phyloP scores from a whole-genome alignment of 2,888 invertebrate species.

The Rhagonycha fulva region DNA sequence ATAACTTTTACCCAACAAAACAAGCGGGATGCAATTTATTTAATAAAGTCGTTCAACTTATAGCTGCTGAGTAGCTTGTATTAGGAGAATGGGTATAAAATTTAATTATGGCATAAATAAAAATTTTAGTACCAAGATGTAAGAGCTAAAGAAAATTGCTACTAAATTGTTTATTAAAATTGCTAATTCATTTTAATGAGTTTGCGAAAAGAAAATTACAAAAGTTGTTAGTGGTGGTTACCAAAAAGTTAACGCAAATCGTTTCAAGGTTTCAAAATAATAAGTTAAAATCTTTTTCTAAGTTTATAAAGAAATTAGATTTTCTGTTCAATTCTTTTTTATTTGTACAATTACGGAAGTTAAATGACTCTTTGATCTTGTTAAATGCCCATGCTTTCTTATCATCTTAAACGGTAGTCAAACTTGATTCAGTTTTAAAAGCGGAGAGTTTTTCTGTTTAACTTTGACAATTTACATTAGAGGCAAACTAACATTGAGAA shows the following conservation, averaged over 20 bases:
- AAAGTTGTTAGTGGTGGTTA: neutral
- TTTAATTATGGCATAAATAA: neutral
- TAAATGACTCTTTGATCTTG: neutral
- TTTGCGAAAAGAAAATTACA: neutral
- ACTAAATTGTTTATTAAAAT: conserved; percentile 2
- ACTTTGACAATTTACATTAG: no score
- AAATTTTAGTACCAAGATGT: neutral
- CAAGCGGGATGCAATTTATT: neutral
- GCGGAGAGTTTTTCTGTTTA: no score
- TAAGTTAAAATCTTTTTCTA: neutral
- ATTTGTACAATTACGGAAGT: neutral
- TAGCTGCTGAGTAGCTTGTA: neutral
- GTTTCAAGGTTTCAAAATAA: neutral
- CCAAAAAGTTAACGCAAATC: neutral
- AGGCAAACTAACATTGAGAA: no score
- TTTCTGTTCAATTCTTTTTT: neutral
- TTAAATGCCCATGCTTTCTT: neutral
- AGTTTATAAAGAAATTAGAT: neutral
- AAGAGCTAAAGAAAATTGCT: neutral
- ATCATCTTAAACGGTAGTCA: no score
- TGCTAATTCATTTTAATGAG: neutral
- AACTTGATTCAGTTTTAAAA: no score
- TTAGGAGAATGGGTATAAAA: neutral
- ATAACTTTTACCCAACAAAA: neutral
- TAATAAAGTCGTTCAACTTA: neutral